A percentile compares a stretch with the other conserved stretches of the same genome.
Evolutionary conservation across 2,797 vertebrate genomes (phyloP).

Genomic region (Nasua narica): DNA sequence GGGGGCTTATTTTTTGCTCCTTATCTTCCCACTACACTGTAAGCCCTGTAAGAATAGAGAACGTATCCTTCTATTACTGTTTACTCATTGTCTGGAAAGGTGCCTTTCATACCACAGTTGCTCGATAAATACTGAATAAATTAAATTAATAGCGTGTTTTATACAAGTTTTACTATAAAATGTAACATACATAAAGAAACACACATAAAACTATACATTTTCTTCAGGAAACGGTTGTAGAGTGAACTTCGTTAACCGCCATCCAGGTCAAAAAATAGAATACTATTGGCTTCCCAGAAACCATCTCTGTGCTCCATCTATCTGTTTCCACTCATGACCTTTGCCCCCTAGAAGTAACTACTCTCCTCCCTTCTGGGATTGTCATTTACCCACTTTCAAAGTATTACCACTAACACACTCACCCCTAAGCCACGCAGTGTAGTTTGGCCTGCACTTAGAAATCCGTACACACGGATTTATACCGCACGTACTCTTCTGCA

Average conservation of each 20-base stretch:
- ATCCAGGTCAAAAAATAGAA: background rate
- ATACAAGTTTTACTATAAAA: background rate
- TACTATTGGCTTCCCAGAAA: background rate
- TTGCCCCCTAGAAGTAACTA: background rate
- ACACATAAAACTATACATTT: background rate
- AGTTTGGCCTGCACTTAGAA: background rate
- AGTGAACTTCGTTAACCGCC: background rate
- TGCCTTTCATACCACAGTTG: background rate
- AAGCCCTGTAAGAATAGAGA: background rate
- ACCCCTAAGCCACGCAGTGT: background rate
- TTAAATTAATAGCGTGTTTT: background rate
- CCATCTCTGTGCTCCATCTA: accelerated
- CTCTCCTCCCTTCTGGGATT: background rate
- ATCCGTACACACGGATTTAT: background rate
- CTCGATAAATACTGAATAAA: background rate
- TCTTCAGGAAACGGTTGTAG: background rate
- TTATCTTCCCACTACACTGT: background rate
- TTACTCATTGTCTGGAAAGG: background rate
- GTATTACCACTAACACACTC: background rate
- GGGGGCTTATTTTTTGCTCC: background rate
- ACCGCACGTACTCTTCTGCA: background rate
- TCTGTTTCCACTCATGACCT: background rate
- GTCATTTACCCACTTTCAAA: background rate
- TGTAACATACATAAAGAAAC: background rate
- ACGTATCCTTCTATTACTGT: background rate